phyloP scores from a whole-genome alignment of 2,113 vertebrate genomes.

The Peromyscus polionotus region DNA sequence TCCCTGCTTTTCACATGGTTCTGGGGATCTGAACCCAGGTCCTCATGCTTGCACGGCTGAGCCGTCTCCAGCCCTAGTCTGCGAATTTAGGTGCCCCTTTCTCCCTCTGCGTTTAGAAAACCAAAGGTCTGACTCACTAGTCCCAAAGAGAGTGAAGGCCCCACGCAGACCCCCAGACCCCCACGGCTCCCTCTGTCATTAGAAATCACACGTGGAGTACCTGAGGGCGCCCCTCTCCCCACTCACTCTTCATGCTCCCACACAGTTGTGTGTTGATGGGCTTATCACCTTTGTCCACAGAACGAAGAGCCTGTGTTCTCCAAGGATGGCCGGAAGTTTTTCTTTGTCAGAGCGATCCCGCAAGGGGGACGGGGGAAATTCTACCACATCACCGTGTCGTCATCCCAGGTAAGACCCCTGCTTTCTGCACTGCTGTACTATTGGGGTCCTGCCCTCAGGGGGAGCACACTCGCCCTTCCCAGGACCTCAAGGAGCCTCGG shows the following conservation, averaged over 20 bases:
- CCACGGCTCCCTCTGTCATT: rapidly evolving
- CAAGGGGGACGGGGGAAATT: slow-evolving; percentile 96
- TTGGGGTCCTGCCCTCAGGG: not conserved
- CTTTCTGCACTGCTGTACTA: not conserved
- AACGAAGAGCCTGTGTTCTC: slow-evolving; percentile 96
- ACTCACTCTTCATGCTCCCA: rapidly evolving
- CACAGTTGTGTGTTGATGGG: rapidly evolving
- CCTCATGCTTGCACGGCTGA: not conserved
- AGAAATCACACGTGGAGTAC: not conserved
- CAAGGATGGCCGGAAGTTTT: slow-evolving; percentile 94
- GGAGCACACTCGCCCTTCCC: not conserved
- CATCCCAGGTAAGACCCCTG: slow-evolving; percentile 90
- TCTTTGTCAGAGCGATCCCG: slow-evolving; percentile 95
- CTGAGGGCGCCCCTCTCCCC: rapidly evolving
- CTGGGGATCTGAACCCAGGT: not conserved
- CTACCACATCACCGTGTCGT: slow-evolving; percentile 96
- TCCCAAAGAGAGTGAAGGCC: not conserved
- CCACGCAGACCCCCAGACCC: rapidly evolving
- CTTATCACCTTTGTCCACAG: slow-evolving; percentile 80
- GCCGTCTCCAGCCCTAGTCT: not conserved
- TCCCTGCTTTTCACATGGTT: not conserved
- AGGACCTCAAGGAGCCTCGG: not conserved
- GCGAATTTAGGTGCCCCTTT: not conserved
- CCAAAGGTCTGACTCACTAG: rapidly evolving
- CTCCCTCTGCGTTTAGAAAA: not conserved